Conservation (phyloP, 2,888 invertebrate species). For the Lasioglossum vierecki region DNA sequence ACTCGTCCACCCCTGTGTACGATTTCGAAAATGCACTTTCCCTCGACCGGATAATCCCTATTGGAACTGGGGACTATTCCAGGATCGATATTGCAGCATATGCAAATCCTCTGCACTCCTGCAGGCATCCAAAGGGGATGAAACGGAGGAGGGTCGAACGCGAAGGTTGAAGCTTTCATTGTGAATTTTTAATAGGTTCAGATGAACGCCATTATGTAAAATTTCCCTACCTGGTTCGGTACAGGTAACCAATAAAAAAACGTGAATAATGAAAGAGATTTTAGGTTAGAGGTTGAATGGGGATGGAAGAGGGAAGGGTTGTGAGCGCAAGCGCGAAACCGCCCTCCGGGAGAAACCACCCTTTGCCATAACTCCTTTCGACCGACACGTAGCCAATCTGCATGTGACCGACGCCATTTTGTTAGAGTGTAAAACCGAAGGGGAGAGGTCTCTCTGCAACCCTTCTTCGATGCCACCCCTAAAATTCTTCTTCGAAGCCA, state of each 20-base stretch:
- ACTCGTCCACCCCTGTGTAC: constrained; percentile 57
- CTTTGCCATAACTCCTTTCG: constrained; percentile 75
- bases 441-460: constrained; percentile 41
- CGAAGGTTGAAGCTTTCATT: background rate
- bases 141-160: background rate
- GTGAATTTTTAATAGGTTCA: background rate
- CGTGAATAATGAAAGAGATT: constrained; percentile 76
- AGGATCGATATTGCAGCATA: constrained; percentile 3
- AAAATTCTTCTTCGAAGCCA: background rate
- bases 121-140: background rate
- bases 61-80: background rate
- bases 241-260: constrained; percentile 70
- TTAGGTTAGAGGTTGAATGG: constrained; percentile 40
- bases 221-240: constrained; percentile 47
- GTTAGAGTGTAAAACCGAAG: constrained; percentile 76
- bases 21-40: constrained; percentile 51
- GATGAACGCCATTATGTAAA: constrained; percentile 71
- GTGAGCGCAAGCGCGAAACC: constrained; percentile 82
- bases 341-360: constrained; percentile 78
- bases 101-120: background rate
- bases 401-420: constrained; percentile 82
- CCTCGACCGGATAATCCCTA: background rate
- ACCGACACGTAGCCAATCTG: constrained; percentile 82
- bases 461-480: constrained; percentile 2
- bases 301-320: constrained; percentile 68